These are phyloP conservation scores for Calonectris borealis DNA, from an alignment of 2,113 vertebrate species.

Conservation along the genomic window DNA sequence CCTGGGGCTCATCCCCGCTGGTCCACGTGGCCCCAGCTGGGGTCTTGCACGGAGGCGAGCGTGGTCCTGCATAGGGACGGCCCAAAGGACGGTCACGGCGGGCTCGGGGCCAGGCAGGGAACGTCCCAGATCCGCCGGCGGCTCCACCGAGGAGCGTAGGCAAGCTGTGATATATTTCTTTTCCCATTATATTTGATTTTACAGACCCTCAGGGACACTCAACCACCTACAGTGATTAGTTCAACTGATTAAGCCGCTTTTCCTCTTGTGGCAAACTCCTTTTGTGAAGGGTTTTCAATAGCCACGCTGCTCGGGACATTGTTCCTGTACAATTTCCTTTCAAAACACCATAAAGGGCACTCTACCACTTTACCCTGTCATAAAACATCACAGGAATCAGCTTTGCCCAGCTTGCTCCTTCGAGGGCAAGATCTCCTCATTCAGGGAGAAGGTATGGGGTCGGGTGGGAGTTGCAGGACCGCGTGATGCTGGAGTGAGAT, in stretches of 20 bases:
- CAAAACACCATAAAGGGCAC: slow-evolving; percentile 23
- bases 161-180: slow-evolving; percentile 31
- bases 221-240: slow-evolving; percentile 55
- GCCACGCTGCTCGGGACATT: background rate
- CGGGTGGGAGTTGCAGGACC: background rate
- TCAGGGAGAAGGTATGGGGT: background rate
- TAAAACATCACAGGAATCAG: background rate
- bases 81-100: rapidly evolving
- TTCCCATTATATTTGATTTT: slow-evolving; percentile 59
- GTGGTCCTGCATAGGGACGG: background rate
- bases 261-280: slow-evolving; percentile 53
- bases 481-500: background rate
- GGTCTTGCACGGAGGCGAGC: background rate
- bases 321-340: slow-evolving; percentile 40
- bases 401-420: background rate
- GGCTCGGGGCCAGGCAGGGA: background rate
- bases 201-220: slow-evolving; percentile 56
- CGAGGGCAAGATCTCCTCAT: background rate
- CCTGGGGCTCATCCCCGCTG: background rate
- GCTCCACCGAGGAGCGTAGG: background rate
- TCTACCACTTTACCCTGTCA: slow-evolving; percentile 3
- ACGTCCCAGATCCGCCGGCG: background rate
- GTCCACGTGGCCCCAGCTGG: rapidly evolving
- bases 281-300: slow-evolving; percentile 48
- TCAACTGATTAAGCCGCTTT: slow-evolving; percentile 50